Percentiles rank a stretch among this genome's conserved stretches.
phyloP scores from a whole-genome alignment of 64 coral and sea anemone genomes.

The Anthopleura sola region DNA sequence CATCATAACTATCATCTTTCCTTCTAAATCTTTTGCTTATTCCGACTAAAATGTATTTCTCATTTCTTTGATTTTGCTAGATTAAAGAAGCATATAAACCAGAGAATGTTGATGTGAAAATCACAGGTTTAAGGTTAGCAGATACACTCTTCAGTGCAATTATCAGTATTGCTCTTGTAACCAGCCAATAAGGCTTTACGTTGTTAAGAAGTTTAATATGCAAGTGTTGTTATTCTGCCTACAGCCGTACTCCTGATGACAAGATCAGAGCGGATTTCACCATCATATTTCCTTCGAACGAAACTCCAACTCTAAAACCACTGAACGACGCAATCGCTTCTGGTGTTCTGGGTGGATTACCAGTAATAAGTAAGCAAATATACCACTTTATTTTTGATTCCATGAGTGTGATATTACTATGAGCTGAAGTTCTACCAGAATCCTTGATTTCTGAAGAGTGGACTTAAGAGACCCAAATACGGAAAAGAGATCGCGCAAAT shows the following conservation, averaged over 20 bases:
- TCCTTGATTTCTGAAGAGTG: too few relatives aligned
- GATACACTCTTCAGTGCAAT: neutral
- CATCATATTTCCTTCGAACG: slow-evolving; percentile 23
- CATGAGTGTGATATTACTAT: neutral
- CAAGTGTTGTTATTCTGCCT: neutral
- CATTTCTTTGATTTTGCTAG: neutral
- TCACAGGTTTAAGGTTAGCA: slow-evolving; percentile 35
- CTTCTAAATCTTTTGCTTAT: too few relatives aligned
- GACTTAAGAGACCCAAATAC: too few relatives aligned
- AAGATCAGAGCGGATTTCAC: slow-evolving; percentile 44
- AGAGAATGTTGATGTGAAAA: slow-evolving; percentile 15
- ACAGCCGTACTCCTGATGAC: slow-evolving; percentile 26
- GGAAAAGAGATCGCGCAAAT: too few relatives aligned
- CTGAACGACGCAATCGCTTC: slow-evolving; percentile 28
- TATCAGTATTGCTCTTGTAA: neutral
- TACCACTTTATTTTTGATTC: neutral
- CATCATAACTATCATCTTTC: too few relatives aligned
- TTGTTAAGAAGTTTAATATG: neutral
- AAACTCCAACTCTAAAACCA: slow-evolving; percentile 37
- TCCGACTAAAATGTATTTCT: neutral
- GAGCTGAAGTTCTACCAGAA: too few relatives aligned
- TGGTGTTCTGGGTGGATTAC: slow-evolving; percentile 52
- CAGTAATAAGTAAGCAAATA: slow-evolving; percentile 16
- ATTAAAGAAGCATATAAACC: slow-evolving; percentile 35
- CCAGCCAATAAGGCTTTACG: neutral